phyloP scores from a whole-genome alignment of 2,797 vertebrate species.

The Muraenolepis orangiensis region DNA sequence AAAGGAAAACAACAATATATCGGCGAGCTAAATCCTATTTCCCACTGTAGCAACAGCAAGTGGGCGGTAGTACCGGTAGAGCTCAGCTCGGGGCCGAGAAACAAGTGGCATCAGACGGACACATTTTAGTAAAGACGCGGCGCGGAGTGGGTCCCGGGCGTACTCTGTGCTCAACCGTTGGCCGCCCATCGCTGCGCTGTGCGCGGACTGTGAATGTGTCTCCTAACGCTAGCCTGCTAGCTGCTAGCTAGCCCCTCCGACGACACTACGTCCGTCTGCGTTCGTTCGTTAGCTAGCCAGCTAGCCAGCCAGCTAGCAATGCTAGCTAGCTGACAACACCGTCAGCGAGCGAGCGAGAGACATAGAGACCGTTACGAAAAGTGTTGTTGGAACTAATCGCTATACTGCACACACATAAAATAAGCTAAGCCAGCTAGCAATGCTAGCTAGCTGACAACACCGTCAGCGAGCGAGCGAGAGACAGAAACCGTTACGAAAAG shows the following conservation, averaged over 20 bases:
- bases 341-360: conserved; percentile 7
- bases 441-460: conserved; percentile 61
- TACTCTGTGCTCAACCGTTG: not conserved
- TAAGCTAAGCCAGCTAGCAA: conserved; percentile 61
- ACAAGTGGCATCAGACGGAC: no score
- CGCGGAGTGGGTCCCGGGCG: no score
- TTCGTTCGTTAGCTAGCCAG: conserved; percentile 34
- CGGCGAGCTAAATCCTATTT: conserved; percentile 41
- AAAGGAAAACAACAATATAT: conserved; percentile 65
- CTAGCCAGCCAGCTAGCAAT: conserved; percentile 62
- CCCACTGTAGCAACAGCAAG: not conserved
- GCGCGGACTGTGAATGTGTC: conserved; percentile 47
- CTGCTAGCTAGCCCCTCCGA: conserved; percentile 39
- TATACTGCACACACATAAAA: no score
- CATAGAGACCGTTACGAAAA: not conserved
- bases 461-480: conserved; percentile 12
- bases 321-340: conserved; percentile 59
- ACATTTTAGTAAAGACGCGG: no score
- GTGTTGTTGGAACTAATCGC: not conserved
- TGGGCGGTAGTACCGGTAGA: no score
- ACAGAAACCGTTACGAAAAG: not conserved
- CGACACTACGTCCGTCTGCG: conserved; percentile 44
- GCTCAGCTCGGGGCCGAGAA: no score
- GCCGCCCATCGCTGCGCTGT: conserved; percentile 19
- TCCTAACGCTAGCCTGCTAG: not conserved